Conservation (phyloP, 92 coral and sea anemone genomes). For the Actinostola sp. region DNA sequence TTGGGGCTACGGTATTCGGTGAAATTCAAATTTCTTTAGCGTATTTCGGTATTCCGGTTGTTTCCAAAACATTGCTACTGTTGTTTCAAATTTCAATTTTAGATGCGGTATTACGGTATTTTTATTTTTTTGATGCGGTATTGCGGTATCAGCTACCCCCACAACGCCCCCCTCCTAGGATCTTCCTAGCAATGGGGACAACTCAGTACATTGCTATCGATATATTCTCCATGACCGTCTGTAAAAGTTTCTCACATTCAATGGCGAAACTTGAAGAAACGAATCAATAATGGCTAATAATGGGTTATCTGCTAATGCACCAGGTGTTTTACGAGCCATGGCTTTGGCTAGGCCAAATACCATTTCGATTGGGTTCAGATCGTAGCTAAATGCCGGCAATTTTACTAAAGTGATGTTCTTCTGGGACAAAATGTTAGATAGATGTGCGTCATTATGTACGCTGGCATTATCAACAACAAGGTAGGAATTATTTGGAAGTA, state of each 20-base stretch:
- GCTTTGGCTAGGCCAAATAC: slow-evolving; percentile 9
- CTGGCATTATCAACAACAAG: slow-evolving; percentile 35
- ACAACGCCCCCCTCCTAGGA: no score
- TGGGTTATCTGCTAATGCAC: background rate
- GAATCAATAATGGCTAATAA: background rate
- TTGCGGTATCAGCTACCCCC: no score
- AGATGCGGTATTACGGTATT: no score
- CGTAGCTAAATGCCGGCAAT: slow-evolving; percentile 36
- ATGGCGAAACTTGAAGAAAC: background rate
- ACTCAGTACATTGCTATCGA: background rate
- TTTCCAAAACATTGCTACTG: no score
- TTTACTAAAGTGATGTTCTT: slow-evolving; percentile 46
- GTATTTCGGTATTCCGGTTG: no score
- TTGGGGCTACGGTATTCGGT: no score
- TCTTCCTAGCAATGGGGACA: no score
- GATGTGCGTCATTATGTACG: slow-evolving; percentile 30
- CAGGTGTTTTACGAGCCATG: background rate
- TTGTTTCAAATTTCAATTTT: no score
- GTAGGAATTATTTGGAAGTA: slow-evolving; percentile 9
- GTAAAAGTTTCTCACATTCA: background rate
- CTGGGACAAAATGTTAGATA: slow-evolving; percentile 1
- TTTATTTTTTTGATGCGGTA: no score
- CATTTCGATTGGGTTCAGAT: slow-evolving; percentile 17
- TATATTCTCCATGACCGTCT: background rate
- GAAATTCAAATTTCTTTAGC: no score